Percentiles rank a stretch among this genome's conserved stretches.
Evolutionary conservation across 2,888 invertebrate genomes (phyloP).

Genomic region (Griposia aprilina): DNA sequence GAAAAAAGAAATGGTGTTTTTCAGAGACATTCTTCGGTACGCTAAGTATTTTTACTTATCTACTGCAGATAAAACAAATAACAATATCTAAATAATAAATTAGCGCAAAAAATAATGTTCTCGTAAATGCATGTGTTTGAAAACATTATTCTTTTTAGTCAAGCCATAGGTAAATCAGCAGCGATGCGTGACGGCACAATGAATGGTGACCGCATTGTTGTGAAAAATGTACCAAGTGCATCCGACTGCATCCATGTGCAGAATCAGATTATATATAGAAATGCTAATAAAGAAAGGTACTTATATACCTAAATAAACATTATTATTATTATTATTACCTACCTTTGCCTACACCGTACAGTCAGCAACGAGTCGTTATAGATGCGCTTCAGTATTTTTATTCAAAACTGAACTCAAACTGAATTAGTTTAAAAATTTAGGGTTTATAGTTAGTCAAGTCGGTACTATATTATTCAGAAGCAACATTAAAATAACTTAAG

Average conservation of each 20-base stretch:
- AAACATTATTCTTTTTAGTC: slow-evolving; percentile 3
- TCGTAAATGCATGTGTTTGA: neutral
- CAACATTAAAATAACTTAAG: neutral
- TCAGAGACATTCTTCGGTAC: neutral
- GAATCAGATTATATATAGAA: slow-evolving; percentile 3
- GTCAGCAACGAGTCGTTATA: neutral
- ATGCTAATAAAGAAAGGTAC: neutral
- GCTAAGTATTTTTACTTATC: neutral
- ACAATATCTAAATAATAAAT: neutral
- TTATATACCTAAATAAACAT: no score
- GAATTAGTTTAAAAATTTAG: neutral
- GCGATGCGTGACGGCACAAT: slow-evolving; percentile 49
- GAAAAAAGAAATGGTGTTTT: no score
- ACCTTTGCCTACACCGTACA: neutral
- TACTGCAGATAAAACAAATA: neutral
- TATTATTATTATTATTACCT: no score
- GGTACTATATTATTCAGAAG: neutral
- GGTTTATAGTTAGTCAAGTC: no score
- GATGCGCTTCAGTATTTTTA: neutral
- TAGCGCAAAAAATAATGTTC: neutral
- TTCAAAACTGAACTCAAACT: neutral
- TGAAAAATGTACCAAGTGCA: slow-evolving; percentile 36
- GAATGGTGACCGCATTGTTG: slow-evolving; percentile 42
- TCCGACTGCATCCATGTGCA: slow-evolving; percentile 41
- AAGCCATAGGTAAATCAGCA: slow-evolving; percentile 24